Percentiles rank a stretch among this genome's conserved stretches.
phyloP scores from a whole-genome alignment of 2,113 vertebrate genomes.

The Corvus moneduloides region DNA sequence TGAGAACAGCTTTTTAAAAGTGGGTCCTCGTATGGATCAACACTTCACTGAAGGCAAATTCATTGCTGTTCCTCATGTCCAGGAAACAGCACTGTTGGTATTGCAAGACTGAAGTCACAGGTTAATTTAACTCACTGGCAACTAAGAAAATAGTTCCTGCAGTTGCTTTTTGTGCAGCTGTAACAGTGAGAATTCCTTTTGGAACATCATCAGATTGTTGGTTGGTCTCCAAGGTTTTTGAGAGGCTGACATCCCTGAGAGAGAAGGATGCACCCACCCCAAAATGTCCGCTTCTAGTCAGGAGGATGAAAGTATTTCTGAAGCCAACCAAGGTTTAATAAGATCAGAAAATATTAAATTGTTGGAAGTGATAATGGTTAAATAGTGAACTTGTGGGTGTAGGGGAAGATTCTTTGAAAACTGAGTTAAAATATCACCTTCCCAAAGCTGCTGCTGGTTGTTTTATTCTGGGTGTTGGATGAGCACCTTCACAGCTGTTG shows the following conservation, averaged over 20 bases:
- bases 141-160: neutral
- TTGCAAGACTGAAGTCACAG: neutral
- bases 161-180: neutral
- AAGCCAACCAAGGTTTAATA: neutral
- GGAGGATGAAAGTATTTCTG: neutral
- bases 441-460: neutral
- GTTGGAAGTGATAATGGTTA: neutral
- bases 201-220: fast-evolving
- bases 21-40: fast-evolving
- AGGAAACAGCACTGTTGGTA: neutral
- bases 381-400: neutral
- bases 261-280: neutral
- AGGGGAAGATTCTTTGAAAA: neutral
- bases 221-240: neutral
- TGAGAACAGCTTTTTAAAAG: neutral
- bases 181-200: neutral
- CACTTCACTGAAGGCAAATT: neutral
- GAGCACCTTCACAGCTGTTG: neutral
- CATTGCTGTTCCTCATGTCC: fast-evolving
- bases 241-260: neutral
- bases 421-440: neutral
- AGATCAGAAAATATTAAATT: neutral
- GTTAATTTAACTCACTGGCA: neutral
- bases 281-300: neutral
- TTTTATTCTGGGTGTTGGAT: fast-evolving